A percentile compares a stretch with the other conserved stretches of the same genome.
Evolutionary conservation across 2,888 invertebrate species (phyloP).

Genomic region (Drosophila neotestacea): DNA sequence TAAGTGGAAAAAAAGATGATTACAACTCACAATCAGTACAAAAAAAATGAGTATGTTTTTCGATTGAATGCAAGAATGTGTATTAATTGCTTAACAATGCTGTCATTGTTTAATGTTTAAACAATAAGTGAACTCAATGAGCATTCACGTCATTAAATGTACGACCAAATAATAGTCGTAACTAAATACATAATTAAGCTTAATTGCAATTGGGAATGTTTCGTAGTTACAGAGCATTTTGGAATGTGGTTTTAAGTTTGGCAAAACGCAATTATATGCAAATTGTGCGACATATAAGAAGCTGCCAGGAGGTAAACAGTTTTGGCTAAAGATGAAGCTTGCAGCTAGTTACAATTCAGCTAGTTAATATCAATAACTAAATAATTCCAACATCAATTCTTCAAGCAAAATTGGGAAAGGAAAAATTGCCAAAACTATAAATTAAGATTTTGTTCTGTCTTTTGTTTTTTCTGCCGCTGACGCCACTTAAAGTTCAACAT

Average conservation of each 20-base stretch:
- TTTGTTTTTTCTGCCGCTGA: neutral
- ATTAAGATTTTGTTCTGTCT: neutral
- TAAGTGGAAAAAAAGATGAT: conserved; percentile 41
- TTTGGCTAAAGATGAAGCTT: conserved; percentile 20
- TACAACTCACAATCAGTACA: conserved; percentile 60
- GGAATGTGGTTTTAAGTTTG: conserved; percentile 4
- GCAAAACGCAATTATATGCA: conserved; percentile 65
- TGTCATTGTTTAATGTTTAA: conserved; percentile 42
- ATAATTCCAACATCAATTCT: conserved; percentile 29
- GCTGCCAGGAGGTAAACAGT: conserved; percentile 53
- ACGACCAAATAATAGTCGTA: conserved; percentile 7
- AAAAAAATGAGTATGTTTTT: conserved; percentile 38
- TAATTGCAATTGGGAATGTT: conserved; percentile 45
- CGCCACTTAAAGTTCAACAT: conserved; percentile 82
- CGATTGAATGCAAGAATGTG: conserved; percentile 24
- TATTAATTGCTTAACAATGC: conserved; percentile 52
- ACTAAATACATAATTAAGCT: conserved; percentile 9
- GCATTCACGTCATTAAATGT: conserved; percentile 11
- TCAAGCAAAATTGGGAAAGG: neutral
- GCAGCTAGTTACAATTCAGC: conserved; percentile 39
- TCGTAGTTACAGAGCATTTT: conserved; percentile 19
- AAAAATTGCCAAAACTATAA: conserved; percentile 16
- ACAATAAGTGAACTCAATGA: conserved; percentile 18
- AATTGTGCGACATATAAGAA: conserved; percentile 61
- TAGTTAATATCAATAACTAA: conserved; percentile 48